Evolutionary conservation across 2,888 invertebrate genomes (phyloP), one percentile per base, ranked within the genome.

Genomic region (Chorisops tibialis): DNA sequence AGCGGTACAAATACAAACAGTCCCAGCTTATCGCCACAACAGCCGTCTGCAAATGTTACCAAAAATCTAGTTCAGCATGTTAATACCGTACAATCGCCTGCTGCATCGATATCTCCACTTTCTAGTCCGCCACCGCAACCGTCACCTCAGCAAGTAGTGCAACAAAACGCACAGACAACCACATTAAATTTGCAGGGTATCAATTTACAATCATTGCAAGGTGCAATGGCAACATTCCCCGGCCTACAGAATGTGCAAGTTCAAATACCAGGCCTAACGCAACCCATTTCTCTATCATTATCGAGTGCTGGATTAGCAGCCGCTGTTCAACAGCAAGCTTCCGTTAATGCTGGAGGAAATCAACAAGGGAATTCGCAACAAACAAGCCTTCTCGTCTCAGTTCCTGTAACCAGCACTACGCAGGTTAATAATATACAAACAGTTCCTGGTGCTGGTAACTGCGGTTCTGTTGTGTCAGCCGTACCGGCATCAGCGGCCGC

Each of bases 201-300:
- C 68, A 89, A 89, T 76, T 80, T 90, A 68, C 84, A 89, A 58
- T 84, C 83, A 72, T 75, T 86, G 65, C 85, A 85, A 69, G 85
- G 89, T 60, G 77, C 78, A 7, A 77, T 78, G 71, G 73, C 77
- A 6, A 77, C 77, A 61, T 78, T 78, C 62, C 86, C 89, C 65
- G 88, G 88, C 24, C 78, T 91, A 52, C 90, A 90, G 75, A 90
- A 89, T 76, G 88, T 89, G 59, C 88, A 89, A 80, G 84, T 90
- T 50, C 92, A 92, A 73, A 86, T 93, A 70, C 89, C 91, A 11
- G 91, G 91, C 41, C 83, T 93, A 61, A 84, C 91, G n/a, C 91
- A 91, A 68, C 91, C 92, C 4, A 91, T 93, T 69, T 91, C 92
- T 52, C 79, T 90, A 70, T 87, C 89, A 41, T 78, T 90, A 64